phyloP scores from a whole-genome alignment of 2,797 vertebrate genomes.

The Lemur catta region DNA sequence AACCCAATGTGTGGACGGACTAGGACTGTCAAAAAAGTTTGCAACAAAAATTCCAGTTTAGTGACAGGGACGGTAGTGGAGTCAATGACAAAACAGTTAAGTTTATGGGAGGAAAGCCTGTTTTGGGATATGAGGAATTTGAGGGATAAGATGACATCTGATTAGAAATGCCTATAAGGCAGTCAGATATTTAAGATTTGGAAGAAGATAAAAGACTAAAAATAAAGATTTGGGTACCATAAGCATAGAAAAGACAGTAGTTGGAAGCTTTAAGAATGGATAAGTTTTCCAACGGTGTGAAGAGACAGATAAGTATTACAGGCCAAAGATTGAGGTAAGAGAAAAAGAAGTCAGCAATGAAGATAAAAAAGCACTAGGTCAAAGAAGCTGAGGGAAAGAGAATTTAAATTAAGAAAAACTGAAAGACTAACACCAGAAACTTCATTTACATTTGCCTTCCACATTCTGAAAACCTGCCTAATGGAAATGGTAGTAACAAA shows the following conservation, averaged over 20 bases:
- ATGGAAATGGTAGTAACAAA: background rate
- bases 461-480: constrained; percentile 17
- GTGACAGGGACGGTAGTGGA: background rate
- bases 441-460: constrained; percentile 12
- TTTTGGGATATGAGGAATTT: constrained; percentile 11
- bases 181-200: constrained; percentile 25
- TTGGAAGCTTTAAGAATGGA: constrained; percentile 19
- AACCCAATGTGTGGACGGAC: background rate
- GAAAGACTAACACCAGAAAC: constrained; percentile 20
- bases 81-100: constrained; percentile 29
- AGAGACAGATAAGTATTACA: background rate
- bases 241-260: background rate
- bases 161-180: background rate
- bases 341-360: constrained; percentile 22
- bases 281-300: constrained; percentile 8
- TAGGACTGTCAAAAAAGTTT: constrained; percentile 19
- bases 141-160: background rate
- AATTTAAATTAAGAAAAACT: constrained; percentile 41
- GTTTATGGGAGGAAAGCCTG: background rate
- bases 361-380: background rate
- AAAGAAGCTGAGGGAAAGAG: background rate
- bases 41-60: constrained; percentile 43
- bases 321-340: background rate
- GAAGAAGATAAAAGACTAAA: constrained; percentile 33
- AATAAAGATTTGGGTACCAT: background rate